Evolutionary conservation across 2,888 invertebrate genomes (phyloP).

Genomic region (Orthonychiurus folsomi): DNA sequence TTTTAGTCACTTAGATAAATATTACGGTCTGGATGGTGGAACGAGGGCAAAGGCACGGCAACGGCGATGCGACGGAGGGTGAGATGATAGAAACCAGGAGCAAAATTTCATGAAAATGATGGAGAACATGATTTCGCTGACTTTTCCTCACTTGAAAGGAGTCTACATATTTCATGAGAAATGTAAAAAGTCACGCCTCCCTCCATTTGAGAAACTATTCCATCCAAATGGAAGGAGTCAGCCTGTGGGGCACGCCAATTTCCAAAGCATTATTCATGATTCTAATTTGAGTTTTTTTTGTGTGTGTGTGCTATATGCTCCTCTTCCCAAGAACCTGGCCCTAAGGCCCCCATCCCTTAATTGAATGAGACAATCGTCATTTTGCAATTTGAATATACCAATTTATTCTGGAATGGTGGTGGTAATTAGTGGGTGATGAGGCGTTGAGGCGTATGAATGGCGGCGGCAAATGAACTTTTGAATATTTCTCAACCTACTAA

Average conservation of each 20-base stretch:
- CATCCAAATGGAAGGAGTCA: no score
- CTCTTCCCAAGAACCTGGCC: background rate
- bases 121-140: background rate
- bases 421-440: background rate
- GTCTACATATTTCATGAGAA: background rate
- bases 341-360: background rate
- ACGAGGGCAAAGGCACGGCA: background rate
- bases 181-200: background rate
- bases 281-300: background rate
- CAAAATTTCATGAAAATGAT: slow-evolving; percentile 8
- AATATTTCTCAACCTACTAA: no score
- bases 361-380: background rate
- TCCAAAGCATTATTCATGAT: background rate
- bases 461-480: no score
- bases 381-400: background rate
- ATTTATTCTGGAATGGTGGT: background rate
- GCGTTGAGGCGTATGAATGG: no score
- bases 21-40: background rate
- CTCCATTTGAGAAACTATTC: no score
- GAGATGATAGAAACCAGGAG: slow-evolving; percentile 11
- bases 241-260: no score
- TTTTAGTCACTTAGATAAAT: slow-evolving; percentile 13
- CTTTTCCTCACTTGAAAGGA: background rate
- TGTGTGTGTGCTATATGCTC: background rate
- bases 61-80: no score